phyloP scores from a whole-genome alignment of 1,140 invertebrate species.

The Diprion similis region DNA sequence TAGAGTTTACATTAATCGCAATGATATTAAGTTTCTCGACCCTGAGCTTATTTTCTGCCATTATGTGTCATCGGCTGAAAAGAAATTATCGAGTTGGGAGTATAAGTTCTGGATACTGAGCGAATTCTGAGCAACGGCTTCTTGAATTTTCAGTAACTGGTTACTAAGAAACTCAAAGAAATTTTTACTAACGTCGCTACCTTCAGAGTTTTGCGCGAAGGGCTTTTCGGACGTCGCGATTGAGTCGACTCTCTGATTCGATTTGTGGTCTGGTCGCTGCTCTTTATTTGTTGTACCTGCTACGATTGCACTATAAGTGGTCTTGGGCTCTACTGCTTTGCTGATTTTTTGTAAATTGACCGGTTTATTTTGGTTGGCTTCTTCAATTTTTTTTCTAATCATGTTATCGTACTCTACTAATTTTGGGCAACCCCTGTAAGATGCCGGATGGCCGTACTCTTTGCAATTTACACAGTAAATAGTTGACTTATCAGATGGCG shows the following conservation, averaged over 20 bases:
- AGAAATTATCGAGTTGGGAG: background rate
- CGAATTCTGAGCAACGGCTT: background rate
- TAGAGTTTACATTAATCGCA: slow-evolving; percentile 25
- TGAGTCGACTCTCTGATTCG: background rate
- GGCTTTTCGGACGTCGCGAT: too few relatives aligned
- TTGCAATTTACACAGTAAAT: background rate
- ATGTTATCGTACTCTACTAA: background rate
- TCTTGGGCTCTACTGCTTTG: background rate
- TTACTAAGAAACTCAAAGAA: background rate
- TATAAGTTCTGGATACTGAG: background rate
- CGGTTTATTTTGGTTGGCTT: background rate
- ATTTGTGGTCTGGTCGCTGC: background rate
- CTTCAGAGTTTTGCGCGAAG: background rate
- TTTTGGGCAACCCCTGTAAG: background rate
- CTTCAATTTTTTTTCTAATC: background rate
- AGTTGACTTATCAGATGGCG: background rate
- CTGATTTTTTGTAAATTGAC: background rate
- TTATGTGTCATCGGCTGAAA: background rate
- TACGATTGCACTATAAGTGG: background rate
- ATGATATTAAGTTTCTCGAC: slow-evolving; percentile 14
- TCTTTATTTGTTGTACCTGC: background rate
- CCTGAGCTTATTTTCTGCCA: background rate
- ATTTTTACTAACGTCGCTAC: background rate
- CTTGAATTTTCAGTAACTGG: background rate
- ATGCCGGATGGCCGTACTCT: background rate